phyloP scores from a whole-genome alignment of 2,113 vertebrate genomes.

The Anolis sagrei region DNA sequence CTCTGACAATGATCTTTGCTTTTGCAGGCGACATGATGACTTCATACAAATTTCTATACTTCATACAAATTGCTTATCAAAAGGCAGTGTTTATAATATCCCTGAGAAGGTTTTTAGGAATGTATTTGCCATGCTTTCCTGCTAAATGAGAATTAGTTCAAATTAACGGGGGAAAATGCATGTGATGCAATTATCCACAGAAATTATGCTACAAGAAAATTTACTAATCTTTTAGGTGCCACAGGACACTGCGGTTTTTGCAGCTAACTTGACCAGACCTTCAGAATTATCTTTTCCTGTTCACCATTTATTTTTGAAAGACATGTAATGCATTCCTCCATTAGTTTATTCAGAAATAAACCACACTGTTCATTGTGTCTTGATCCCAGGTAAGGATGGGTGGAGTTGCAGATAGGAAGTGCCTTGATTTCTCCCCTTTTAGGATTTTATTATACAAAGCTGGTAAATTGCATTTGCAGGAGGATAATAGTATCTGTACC shows the following conservation, averaged over 20 bases:
- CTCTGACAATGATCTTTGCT: constrained; percentile 57
- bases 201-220: background rate
- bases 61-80: constrained; percentile 60
- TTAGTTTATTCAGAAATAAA: background rate
- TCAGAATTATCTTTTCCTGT: constrained; percentile 48
- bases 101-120: constrained; percentile 52
- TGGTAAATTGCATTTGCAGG: too few species aligned
- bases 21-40: constrained; percentile 57
- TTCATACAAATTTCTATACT: constrained; percentile 45
- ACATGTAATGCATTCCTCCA: background rate
- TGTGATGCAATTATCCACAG: background rate
- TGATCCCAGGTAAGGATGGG: background rate
- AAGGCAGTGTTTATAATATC: constrained; percentile 54
- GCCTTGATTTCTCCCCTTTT: constrained; percentile 49
- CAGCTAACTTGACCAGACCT: background rate
- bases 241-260: too few species aligned
- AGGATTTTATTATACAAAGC: background rate
- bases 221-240: too few species aligned
- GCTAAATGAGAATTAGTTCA: constrained; percentile 48
- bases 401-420: constrained; percentile 19
- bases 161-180: constrained; percentile 31
- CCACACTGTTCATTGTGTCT: background rate
- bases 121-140: constrained; percentile 56
- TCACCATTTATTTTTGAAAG: constrained; percentile 64
- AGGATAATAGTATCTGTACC: too few species aligned